Conservation (phyloP, 1,140 invertebrate species). For the Manduca sexta region DNA sequence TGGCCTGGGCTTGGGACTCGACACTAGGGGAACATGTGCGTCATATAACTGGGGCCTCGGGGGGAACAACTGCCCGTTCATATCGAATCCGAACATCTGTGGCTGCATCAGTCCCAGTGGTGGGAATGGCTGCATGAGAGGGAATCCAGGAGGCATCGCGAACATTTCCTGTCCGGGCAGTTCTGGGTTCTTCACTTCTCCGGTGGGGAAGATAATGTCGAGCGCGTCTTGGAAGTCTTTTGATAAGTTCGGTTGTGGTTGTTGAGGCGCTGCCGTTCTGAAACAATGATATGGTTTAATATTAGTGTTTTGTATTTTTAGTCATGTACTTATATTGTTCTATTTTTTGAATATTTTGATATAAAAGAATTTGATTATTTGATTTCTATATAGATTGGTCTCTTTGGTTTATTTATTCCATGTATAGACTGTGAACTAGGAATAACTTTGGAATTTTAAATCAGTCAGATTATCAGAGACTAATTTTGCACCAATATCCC, state of each 20-base stretch:
- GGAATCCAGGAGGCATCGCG: conserved; percentile 33
- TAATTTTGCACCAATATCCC: too few species aligned
- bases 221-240: conserved; percentile 80
- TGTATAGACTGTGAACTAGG: too few species aligned
- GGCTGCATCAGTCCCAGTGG: conserved; percentile 42
- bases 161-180: conserved; percentile 39
- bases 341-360: too few species aligned
- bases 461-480: too few species aligned
- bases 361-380: too few species aligned
- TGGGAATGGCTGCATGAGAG: conserved; percentile 33
- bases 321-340: too few species aligned
- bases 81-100: conserved; percentile 61
- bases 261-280: conserved; percentile 4
- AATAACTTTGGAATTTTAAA: too few species aligned
- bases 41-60: conserved; percentile 48
- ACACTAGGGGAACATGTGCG: conserved; percentile 41
- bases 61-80: conserved; percentile 36
- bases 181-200: conserved; percentile 31
- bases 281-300: background rate
- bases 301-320: too few species aligned
- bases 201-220: conserved; percentile 80
- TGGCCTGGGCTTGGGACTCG: conserved; percentile 15
- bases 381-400: too few species aligned
- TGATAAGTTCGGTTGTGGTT: conserved; percentile 22
- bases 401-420: too few species aligned